Conservation (phyloP, 2,797 vertebrate genomes). For the Phataginus tetradactyla region DNA sequence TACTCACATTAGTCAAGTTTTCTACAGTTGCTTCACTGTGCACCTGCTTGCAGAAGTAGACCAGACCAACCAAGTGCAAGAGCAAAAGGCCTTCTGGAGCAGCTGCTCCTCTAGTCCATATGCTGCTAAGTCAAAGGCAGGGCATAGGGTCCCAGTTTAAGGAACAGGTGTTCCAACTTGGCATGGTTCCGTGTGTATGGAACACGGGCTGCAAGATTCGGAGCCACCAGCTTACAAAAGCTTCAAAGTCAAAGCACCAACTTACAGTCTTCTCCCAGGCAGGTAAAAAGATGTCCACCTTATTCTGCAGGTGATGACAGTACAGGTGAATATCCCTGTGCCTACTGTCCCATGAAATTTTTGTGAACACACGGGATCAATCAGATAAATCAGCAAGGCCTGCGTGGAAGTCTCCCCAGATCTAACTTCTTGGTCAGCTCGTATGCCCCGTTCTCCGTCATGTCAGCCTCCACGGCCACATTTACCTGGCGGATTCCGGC, state of each 20-base stretch:
- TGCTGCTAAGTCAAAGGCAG: background rate
- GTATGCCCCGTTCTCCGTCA: background rate
- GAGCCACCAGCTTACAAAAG: background rate
- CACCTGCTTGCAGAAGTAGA: background rate
- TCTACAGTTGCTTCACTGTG: background rate
- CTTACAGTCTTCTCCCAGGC: background rate
- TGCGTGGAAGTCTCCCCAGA: background rate
- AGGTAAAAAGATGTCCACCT: background rate
- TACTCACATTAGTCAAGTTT: background rate
- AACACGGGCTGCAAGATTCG: background rate
- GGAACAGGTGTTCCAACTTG: background rate
- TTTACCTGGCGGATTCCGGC: background rate
- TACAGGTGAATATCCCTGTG: background rate
- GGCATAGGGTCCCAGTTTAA: background rate
- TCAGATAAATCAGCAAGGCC: background rate
- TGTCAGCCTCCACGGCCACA: background rate
- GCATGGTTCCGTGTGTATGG: background rate
- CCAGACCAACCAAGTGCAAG: background rate
- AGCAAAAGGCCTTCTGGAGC: background rate
- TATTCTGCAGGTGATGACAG: background rate
- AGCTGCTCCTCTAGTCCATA: background rate
- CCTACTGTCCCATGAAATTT: background rate
- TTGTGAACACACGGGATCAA: background rate
- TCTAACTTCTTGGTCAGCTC: background rate
- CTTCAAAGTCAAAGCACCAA: background rate